Percentiles rank a stretch among this genome's conserved stretches.
These are phyloP conservation scores for Scopus umbretta DNA, from an alignment of 2,113 vertebrate genomes.

Conservation along the genomic window DNA sequence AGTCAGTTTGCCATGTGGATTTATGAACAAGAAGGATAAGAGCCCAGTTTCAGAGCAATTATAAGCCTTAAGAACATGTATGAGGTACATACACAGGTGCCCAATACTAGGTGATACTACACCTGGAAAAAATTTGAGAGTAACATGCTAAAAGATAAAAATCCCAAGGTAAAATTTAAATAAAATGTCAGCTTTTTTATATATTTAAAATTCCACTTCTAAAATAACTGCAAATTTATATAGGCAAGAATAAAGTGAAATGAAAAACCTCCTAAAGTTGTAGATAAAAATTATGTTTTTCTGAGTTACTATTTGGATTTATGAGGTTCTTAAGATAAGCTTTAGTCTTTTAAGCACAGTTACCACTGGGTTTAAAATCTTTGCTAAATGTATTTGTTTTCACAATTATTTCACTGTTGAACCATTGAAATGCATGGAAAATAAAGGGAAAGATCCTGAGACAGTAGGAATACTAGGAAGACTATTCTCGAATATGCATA, in stretches of 20 bases:
- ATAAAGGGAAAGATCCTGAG: background rate
- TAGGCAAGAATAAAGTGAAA: background rate
- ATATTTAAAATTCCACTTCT: background rate
- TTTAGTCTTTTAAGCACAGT: background rate
- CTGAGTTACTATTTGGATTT: background rate
- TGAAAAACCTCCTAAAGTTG: background rate
- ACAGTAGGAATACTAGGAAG: background rate
- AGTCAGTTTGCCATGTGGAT: background rate
- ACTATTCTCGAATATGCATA: background rate
- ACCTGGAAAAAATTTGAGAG: background rate
- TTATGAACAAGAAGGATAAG: conserved; percentile 30
- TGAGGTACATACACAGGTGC: background rate
- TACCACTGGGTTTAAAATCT: background rate
- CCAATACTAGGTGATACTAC: background rate
- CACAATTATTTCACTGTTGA: background rate
- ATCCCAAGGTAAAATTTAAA: background rate
- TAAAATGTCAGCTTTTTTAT: background rate
- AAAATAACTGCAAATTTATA: background rate
- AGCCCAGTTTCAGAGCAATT: conserved; percentile 19
- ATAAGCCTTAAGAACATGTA: background rate
- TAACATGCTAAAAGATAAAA: background rate
- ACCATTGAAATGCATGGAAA: background rate
- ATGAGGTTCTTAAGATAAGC: background rate
- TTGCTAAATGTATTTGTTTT: background rate
- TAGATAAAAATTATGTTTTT: background rate